Percentiles rank a stretch among this genome's conserved stretches.
phyloP scores from a whole-genome alignment of 2,113 vertebrate species.

The rabbit (Oryctolagus cuniculus) region DNA sequence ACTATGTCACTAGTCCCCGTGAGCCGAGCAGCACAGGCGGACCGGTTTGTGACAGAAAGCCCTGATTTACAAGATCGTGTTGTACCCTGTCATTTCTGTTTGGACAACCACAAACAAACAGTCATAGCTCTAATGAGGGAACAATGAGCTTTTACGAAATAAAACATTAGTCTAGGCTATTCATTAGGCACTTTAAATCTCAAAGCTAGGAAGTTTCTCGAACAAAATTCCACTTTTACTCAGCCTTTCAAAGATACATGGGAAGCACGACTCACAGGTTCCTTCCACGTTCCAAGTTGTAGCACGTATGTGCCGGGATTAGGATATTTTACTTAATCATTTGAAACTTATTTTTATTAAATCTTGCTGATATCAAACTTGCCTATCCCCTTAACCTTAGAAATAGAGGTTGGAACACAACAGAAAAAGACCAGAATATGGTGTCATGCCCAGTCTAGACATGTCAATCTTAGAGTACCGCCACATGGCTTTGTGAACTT shows the following conservation, averaged over 20 bases:
- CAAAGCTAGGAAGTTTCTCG: constrained; percentile 21
- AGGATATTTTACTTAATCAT: constrained; percentile 38
- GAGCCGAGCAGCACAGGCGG: not conserved
- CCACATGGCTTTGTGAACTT: not conserved
- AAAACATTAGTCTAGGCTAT: constrained; percentile 27
- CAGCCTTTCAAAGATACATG: constrained; percentile 38
- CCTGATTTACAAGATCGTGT: constrained; percentile 27
- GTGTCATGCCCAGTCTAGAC: not conserved
- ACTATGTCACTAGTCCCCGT: not conserved
- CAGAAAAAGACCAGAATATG: constrained; percentile 1
- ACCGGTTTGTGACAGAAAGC: constrained; percentile 15
- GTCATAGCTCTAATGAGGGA: constrained; percentile 27
- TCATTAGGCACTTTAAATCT: constrained; percentile 52
- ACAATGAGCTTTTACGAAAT: constrained; percentile 59
- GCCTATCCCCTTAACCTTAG: not conserved
- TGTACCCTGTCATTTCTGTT: constrained; percentile 60
- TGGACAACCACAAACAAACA: constrained; percentile 40
- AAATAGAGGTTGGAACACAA: constrained; percentile 10
- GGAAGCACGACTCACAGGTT: constrained; percentile 20
- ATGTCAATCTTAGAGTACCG: not conserved
- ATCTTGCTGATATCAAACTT: constrained; percentile 16
- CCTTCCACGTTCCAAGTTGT: constrained; percentile 23
- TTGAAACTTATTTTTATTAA: constrained; percentile 7
- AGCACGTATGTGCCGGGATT: constrained; percentile 12
- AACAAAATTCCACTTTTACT: constrained; percentile 52